phyloP scores from a whole-genome alignment of 2,797 vertebrate genomes.

The Alca torda region DNA sequence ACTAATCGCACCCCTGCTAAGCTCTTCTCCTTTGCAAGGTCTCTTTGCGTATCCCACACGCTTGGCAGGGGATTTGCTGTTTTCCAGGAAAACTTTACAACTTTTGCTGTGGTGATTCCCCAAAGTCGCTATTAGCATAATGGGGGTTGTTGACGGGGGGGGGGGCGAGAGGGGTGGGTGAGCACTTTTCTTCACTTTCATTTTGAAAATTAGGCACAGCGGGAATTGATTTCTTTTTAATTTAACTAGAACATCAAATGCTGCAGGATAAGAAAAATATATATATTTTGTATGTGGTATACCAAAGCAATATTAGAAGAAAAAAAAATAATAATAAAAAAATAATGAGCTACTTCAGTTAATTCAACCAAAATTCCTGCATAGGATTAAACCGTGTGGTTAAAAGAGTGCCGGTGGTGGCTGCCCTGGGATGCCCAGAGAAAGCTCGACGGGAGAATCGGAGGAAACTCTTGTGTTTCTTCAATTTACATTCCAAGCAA shows the following conservation, averaged over 20 bases:
- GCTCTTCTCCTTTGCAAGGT: neutral
- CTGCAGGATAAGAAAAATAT: neutral
- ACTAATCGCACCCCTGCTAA: neutral
- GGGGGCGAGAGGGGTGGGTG: no score
- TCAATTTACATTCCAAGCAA: neutral
- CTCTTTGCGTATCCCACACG: neutral
- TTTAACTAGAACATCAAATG: conserved; percentile 57
- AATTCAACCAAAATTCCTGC: conserved; percentile 5
- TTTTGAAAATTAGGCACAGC: conserved; percentile 62
- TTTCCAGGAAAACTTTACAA: conserved; percentile 15
- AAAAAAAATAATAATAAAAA: neutral
- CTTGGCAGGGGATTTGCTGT: conserved; percentile 2
- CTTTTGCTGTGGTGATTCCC: conserved; percentile 17
- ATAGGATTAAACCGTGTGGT: neutral
- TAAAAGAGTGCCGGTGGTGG: neutral
- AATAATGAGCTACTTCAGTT: neutral
- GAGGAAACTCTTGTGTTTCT: neutral
- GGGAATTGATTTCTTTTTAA: conserved; percentile 57
- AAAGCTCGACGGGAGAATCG: neutral
- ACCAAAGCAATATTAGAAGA: neutral
- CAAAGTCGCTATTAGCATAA: conserved; percentile 39
- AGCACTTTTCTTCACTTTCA: conserved; percentile 22
- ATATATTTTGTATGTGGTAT: neutral
- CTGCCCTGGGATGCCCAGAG: neutral
- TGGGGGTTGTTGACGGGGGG: neutral